Evolutionary conservation across 2,113 vertebrate genomes (phyloP).

Genomic region (Lophochroa leadbeateri): DNA sequence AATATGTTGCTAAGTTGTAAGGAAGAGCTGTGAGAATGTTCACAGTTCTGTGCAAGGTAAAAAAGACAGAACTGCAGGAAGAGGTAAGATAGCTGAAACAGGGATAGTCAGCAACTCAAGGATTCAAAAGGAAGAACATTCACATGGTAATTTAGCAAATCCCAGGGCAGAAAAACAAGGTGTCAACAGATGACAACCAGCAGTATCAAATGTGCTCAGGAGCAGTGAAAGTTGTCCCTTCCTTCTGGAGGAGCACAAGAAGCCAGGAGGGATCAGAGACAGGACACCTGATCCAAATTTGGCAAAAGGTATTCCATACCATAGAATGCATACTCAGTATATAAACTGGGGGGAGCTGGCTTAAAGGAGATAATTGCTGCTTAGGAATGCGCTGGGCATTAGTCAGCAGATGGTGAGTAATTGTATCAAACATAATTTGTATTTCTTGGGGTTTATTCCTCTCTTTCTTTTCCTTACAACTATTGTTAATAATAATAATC

Average conservation of each 20-base stretch:
- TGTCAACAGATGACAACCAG: not conserved
- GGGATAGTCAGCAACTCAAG: not conserved
- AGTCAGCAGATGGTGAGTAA: not conserved
- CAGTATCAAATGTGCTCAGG: not conserved
- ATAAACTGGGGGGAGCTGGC: not conserved
- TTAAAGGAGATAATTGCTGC: too few relatives aligned
- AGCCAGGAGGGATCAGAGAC: not conserved
- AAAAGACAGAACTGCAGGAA: not conserved
- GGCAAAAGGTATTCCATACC: not conserved
- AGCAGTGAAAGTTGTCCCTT: not conserved
- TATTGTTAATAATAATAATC: not conserved
- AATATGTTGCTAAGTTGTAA: not conserved
- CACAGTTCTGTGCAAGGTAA: not conserved
- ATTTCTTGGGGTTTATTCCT: not conserved
- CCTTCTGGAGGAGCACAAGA: not conserved
- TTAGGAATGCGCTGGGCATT: not conserved
- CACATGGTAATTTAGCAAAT: not conserved
- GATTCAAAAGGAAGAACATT: not conserved
- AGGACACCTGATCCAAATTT: not conserved
- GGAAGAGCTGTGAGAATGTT: not conserved
- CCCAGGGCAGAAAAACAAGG: fast-evolving
- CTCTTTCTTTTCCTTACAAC: not conserved
- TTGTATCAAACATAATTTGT: not conserved
- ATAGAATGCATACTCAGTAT: not conserved
- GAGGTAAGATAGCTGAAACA: not conserved